These are phyloP conservation scores for Drosophila truncata DNA, from an alignment of 1,140 invertebrate species.

Conservation along the genomic window DNA sequence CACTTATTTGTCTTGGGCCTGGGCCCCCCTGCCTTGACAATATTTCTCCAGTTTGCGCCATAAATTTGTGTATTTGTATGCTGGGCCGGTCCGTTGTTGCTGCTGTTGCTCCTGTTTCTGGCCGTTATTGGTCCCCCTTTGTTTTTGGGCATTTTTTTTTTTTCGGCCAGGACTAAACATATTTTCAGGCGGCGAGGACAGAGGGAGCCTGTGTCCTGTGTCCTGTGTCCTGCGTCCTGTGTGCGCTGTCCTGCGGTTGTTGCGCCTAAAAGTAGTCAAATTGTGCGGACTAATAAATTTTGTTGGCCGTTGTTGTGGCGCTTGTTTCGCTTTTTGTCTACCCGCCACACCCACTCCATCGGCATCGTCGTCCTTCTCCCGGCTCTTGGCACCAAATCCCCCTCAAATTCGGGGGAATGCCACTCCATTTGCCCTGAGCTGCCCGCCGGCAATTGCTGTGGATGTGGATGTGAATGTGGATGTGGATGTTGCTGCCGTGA, in stretches of 20 bases:
- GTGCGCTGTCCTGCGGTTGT: conserved; percentile 72
- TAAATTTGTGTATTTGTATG: conserved; percentile 81
- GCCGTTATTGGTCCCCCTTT: conserved; percentile 49
- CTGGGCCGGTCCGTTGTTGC: conserved; percentile 38
- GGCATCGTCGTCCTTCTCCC: background rate
- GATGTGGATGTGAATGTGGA: conserved; percentile 28
- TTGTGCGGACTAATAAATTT: conserved; percentile 83
- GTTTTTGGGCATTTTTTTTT: conserved; percentile 57
- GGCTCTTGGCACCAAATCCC: conserved; percentile 4
- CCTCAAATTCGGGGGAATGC: conserved; percentile 38
- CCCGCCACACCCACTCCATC: conserved; percentile 28
- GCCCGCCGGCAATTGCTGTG: conserved; percentile 68
- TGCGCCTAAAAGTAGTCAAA: conserved; percentile 83
- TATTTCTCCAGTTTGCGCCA: conserved; percentile 78
- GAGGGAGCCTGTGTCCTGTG: conserved; percentile 54
- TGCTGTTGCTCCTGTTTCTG: conserved; percentile 33
- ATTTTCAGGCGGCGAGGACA: conserved; percentile 64
- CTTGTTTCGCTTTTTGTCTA: conserved; percentile 70
- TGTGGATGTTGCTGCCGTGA: conserved; percentile 37
- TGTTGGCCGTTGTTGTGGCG: conserved; percentile 75
- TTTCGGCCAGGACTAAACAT: conserved; percentile 63
- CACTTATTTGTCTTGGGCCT: conserved; percentile 63
- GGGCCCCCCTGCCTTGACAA: conserved; percentile 56
- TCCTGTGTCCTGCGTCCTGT: conserved; percentile 49
- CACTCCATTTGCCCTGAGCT: conserved; percentile 71